phyloP scores from a whole-genome alignment of 2,888 invertebrate genomes.

The Papilio protenor region DNA sequence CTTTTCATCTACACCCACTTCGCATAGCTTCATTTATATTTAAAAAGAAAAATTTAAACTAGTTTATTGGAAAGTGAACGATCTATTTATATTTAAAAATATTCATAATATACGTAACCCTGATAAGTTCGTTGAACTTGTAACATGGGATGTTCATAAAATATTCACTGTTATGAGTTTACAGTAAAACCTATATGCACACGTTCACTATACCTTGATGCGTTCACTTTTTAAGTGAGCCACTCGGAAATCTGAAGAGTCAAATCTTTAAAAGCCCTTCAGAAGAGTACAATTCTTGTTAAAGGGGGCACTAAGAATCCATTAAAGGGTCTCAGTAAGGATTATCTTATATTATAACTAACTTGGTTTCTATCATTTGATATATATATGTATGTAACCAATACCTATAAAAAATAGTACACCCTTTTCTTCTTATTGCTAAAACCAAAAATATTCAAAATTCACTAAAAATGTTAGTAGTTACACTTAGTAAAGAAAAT shows the following conservation, averaged over 20 bases:
- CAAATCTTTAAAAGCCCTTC: constrained; percentile 29
- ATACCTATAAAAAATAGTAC: neutral
- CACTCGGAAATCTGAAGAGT: constrained; percentile 11
- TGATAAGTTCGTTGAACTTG: constrained; percentile 6
- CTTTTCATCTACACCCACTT: constrained; percentile 81
- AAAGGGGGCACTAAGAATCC: constrained; percentile 2
- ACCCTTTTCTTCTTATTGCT: too few relatives aligned
- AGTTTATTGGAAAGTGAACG: constrained; percentile 56
- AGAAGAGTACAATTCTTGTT: constrained; percentile 13
- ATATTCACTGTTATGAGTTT: constrained; percentile 10
- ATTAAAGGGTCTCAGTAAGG: neutral
- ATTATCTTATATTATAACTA: neutral
- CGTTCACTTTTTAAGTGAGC: constrained; percentile 31
- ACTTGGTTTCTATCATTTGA: neutral
- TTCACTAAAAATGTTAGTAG: too few relatives aligned
- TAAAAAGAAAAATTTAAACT: constrained; percentile 64
- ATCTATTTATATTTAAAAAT: constrained; percentile 19
- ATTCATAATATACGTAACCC: constrained; percentile 2
- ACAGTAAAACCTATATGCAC: constrained; percentile 8
- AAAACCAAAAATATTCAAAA: too few relatives aligned
- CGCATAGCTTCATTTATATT: constrained; percentile 69
- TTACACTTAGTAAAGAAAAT: too few relatives aligned
- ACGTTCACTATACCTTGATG: neutral
- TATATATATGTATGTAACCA: neutral
- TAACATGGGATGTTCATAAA: constrained; percentile 7